Evolutionary conservation across 2,797 vertebrate species (phyloP), one percentile per base, ranked within the genome.

Genomic region (Hafferia zeledoni): DNA sequence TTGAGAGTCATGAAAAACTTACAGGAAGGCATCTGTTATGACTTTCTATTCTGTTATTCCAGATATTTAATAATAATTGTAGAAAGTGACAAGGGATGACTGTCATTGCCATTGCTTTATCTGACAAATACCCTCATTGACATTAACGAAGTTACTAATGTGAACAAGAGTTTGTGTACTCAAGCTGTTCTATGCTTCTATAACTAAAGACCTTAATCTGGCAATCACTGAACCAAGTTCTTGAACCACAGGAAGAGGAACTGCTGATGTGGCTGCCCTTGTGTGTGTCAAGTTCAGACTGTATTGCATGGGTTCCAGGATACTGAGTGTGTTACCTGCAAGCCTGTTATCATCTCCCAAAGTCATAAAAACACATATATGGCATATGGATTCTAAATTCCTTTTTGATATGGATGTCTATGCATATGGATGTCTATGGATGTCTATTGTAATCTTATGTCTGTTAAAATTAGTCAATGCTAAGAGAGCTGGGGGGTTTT

Each of bases 391-490:
- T 92, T 94, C 31, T 53, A 88, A 71, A 53, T 78, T 77, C 60
- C n/a, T 91, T 91, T 68, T 39, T 64, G 75, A 71, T 67, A 77
- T 44, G n/a, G 16, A 67, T 80, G 52, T 78, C 63, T 25, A 69
- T 61, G 23, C 27, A 71, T 67, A 77, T 44, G n/a, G 16, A 67
- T 80, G 52, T 78, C 63, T 25, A 69, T 61, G 23, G n/a, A n/a
- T n/a, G n/a, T n/a, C n/a, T 24, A 35, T 22, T 43, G n/a, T 55
- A 80, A 30, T 8, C 7, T 84, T 63, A 56, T 56, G 61, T 86
- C 28, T 94, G 72, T 78, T 55, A 85, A 94, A 94, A 87, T 50
- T 64, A 91, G 46, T 56, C 67, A 90, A 50, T 81, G 37, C 50
- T 85, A 20, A 43, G 19, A 93, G 75, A 65, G 93, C 11, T 76